Percentiles rank a stretch among this genome's conserved stretches.
phyloP scores from a whole-genome alignment of 2,113 vertebrate species.

The Cinclus cinclus region DNA sequence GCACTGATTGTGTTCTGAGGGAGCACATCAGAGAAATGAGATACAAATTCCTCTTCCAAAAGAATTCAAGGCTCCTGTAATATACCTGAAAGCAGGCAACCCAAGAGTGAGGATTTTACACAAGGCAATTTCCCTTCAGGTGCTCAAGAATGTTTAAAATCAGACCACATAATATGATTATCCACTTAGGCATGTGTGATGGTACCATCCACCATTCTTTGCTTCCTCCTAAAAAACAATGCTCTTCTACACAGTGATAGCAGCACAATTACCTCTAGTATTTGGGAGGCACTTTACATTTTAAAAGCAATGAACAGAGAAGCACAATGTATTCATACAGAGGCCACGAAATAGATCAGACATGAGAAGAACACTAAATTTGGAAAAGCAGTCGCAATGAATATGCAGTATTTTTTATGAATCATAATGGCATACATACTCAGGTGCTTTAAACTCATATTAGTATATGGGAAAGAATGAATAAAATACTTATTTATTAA shows the following conservation, averaged over 20 bases:
- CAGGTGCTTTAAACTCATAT: neutral
- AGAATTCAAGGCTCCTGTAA: slow-evolving; percentile 21
- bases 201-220: neutral
- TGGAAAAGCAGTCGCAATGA: slow-evolving; percentile 1
- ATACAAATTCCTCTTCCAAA: neutral
- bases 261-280: neutral
- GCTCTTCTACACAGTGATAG: neutral
- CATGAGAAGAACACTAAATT: neutral
- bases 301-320: neutral
- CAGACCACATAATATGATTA: neutral
- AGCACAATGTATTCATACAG: neutral
- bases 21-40: neutral
- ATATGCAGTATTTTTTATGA: neutral
- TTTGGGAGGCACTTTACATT: neutral
- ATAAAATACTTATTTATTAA: neutral
- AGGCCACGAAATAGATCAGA: neutral
- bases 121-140: neutral
- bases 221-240: neutral
- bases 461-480: neutral
- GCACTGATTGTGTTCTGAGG: neutral
- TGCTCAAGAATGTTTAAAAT: neutral
- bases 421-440: neutral
- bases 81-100: slow-evolving; percentile 48
- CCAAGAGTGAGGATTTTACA: slow-evolving; percentile 44
- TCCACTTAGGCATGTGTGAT: neutral